Evolutionary conservation across 2,113 vertebrate species (phyloP).

Genomic region (Ophthalmolycus amberensis): DNA sequence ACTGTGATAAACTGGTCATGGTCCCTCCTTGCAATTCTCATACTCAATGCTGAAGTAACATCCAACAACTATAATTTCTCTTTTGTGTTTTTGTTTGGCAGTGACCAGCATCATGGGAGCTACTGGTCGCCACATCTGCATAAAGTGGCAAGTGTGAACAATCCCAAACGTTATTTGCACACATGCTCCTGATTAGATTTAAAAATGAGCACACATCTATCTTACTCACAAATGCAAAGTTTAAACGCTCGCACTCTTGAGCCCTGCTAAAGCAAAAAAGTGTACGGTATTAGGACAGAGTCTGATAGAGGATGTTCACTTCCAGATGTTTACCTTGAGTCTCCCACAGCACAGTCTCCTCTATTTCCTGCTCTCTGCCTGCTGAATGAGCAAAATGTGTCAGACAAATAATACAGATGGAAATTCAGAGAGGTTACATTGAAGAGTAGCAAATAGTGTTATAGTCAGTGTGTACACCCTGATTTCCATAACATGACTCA

Average conservation of each 20-base stretch:
- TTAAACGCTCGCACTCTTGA: neutral
- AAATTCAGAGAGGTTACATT: constrained; percentile 28
- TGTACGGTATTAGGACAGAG: neutral
- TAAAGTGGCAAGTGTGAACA: neutral
- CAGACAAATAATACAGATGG: constrained; percentile 24
- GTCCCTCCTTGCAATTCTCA: neutral
- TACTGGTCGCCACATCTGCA: neutral
- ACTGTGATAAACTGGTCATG: neutral
- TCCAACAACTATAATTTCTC: neutral
- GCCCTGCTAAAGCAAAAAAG: neutral
- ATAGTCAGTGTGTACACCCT: constrained; percentile 16
- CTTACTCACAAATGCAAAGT: neutral
- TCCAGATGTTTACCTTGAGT: neutral
- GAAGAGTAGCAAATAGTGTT: constrained; percentile 8
- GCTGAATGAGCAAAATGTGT: constrained; percentile 24
- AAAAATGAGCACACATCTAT: too few species aligned
- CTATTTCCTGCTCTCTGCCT: constrained; percentile 11
- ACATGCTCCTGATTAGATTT: too few species aligned
- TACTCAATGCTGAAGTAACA: too few species aligned
- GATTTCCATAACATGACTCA: constrained; percentile 55
- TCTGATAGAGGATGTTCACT: neutral
- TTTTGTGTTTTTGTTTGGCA: neutral
- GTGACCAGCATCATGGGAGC: neutral
- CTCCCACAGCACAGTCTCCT: neutral
- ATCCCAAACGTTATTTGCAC: too few species aligned